Evolutionary conservation across 2,113 vertebrate genomes (phyloP).

Genomic region (Empidonax traillii): DNA sequence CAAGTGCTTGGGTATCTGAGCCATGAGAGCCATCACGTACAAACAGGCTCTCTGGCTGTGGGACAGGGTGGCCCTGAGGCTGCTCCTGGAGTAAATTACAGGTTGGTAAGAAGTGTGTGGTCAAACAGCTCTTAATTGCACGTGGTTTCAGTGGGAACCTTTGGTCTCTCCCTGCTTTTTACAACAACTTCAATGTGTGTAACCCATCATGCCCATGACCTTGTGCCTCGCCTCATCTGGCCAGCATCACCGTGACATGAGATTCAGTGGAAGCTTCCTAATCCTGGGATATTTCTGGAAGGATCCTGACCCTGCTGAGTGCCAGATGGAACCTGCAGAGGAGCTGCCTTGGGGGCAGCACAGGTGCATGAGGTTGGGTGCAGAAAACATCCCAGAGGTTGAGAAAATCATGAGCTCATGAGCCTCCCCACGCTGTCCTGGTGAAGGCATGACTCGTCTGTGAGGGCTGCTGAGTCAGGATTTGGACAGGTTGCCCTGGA

Average conservation of each 20-base stretch:
- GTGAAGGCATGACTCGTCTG: not conserved
- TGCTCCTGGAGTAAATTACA: not conserved
- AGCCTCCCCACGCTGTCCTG: not conserved
- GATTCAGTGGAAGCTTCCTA: fast-evolving
- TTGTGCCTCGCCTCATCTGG: not conserved
- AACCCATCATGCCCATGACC: not conserved
- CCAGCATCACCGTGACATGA: not conserved
- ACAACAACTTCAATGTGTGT: not conserved
- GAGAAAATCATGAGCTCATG: not conserved
- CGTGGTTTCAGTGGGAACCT: not conserved
- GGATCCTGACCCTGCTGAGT: not conserved
- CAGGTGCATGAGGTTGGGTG: not conserved
- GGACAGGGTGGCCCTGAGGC: not conserved
- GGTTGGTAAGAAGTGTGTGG: fast-evolving
- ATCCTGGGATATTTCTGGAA: not conserved
- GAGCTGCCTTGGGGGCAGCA: not conserved
- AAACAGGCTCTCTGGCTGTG: not conserved
- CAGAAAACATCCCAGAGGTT: not conserved
- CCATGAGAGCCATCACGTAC: too few relatives aligned
- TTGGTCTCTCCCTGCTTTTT: not conserved
- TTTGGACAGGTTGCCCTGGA: not conserved
- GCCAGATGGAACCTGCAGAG: not conserved
- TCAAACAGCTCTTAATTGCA: not conserved
- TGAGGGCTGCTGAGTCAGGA: not conserved
- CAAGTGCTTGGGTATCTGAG: not conserved